A percentile compares a stretch with the other conserved stretches of the same genome.
Conservation (phyloP, 2,797 vertebrate genomes). For the Lepidocolaptes lacrymiger region DNA sequence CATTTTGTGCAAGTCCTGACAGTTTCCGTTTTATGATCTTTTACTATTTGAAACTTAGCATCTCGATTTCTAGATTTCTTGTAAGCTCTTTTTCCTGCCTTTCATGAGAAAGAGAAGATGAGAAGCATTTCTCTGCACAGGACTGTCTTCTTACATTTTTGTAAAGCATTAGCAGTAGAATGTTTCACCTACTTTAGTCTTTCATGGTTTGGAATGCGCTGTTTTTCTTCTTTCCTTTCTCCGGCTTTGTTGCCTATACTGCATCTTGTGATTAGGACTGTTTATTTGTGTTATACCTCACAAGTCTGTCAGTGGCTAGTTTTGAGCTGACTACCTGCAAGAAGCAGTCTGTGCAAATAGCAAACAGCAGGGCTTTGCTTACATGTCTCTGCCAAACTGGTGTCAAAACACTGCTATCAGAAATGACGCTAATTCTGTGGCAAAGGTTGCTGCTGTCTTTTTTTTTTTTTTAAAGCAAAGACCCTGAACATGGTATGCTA, state of each 20-base stretch:
- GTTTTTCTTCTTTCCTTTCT: neutral
- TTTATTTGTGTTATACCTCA: neutral
- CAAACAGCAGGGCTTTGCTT: neutral
- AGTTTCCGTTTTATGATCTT: neutral
- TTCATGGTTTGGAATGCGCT: neutral
- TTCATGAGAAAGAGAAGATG: neutral
- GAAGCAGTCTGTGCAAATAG: neutral
- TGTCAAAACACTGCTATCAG: constrained; percentile 2
- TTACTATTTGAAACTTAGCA: neutral
- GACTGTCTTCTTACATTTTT: neutral
- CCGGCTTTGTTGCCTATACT: neutral
- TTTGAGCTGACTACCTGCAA: neutral
- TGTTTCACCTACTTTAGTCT: neutral
- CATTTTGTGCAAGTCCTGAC: neutral
- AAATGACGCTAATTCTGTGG: neutral
- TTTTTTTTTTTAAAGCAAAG: neutral
- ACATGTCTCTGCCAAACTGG: neutral
- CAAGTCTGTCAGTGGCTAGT: neutral
- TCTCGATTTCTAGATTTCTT: neutral
- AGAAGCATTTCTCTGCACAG: neutral
- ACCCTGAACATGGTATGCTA: neutral
- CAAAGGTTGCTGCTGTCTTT: neutral
- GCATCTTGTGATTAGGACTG: neutral
- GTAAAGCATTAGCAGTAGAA: neutral
- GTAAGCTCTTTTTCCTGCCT: neutral